These are phyloP conservation scores for Macrosteles quadrilineatus DNA, from an alignment of 1,140 invertebrate genomes.

Conservation along the genomic window DNA sequence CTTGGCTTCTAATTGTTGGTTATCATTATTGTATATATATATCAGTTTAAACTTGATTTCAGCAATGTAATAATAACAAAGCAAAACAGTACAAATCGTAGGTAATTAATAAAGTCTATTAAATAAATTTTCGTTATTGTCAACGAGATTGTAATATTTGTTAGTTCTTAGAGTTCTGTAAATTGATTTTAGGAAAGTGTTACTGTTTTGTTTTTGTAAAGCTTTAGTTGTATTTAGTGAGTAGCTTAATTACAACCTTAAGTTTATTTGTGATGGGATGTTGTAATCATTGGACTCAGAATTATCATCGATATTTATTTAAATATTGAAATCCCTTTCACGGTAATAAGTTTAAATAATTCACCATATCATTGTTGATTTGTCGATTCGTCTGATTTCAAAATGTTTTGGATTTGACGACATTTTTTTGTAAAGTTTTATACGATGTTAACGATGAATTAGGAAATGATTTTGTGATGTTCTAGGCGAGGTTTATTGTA, in stretches of 20 bases:
- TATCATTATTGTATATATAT: slow-evolving; percentile 16
- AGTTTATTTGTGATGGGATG: no score
- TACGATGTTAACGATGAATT: no score
- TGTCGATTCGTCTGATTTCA: no score
- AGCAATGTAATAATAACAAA: slow-evolving; percentile 1
- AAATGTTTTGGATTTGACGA: no score
- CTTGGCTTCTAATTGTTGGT: slow-evolving; percentile 8
- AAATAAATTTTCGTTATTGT: neutral
- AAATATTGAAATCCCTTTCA: neutral
- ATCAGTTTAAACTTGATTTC: slow-evolving; percentile 2
- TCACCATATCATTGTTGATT: neutral
- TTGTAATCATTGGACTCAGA: no score
- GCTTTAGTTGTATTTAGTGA: neutral
- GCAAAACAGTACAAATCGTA: slow-evolving; percentile 7
- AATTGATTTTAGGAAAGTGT: slow-evolving; percentile 16
- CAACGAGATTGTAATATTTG: slow-evolving; percentile 1
- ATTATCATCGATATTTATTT: no score
- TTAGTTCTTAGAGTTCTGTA: slow-evolving; percentile 12
- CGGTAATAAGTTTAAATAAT: neutral
- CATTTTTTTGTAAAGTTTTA: no score
- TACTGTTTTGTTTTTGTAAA: slow-evolving; percentile 8
- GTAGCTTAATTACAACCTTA: neutral
- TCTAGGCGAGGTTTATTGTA: neutral
- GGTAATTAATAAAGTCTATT: neutral
- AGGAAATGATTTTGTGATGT: neutral